Evolutionary conservation across 2,797 vertebrate genomes (phyloP).

Genomic region (Periophthalmus magnuspinnatus): DNA sequence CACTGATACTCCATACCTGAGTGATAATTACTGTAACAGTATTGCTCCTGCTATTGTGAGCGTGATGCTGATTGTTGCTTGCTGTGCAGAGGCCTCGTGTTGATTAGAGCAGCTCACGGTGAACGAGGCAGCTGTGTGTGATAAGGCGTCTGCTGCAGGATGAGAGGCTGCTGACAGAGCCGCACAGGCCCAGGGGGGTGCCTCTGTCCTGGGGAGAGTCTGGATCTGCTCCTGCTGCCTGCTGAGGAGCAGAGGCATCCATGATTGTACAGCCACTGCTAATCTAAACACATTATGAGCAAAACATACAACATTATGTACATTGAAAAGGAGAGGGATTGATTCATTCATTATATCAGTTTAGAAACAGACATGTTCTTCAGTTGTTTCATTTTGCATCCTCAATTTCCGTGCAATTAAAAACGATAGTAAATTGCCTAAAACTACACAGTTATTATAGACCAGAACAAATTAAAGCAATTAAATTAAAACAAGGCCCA

Average conservation of each 20-base stretch:
- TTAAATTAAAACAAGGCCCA: too few species aligned
- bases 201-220: constrained; percentile 23
- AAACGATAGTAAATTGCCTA: neutral
- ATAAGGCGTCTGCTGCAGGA: constrained; percentile 51
- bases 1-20: neutral
- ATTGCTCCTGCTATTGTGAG: neutral
- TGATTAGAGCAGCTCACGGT: constrained; percentile 58
- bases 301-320: constrained; percentile 10
- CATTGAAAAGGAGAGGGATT: neutral
- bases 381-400: neutral
- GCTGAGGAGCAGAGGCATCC: constrained; percentile 11
- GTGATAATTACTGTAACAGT: neutral
- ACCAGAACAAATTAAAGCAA: too few species aligned
- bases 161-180: constrained; percentile 17
- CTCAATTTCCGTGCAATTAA: neutral
- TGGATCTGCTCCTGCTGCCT: constrained; percentile 20
- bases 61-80: constrained; percentile 4
- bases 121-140: constrained; percentile 57
- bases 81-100: constrained; percentile 60
- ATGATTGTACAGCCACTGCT: constrained; percentile 34
- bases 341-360: neutral
- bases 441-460: neutral
- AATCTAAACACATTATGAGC: constrained; percentile 48
- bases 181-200: constrained; percentile 31
- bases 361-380: neutral